A percentile compares a stretch with the other conserved stretches of the same genome.
These are phyloP conservation scores for Neolamprologus kungweensis DNA, from an alignment of 2,113 vertebrate species.

Conservation along the genomic window DNA sequence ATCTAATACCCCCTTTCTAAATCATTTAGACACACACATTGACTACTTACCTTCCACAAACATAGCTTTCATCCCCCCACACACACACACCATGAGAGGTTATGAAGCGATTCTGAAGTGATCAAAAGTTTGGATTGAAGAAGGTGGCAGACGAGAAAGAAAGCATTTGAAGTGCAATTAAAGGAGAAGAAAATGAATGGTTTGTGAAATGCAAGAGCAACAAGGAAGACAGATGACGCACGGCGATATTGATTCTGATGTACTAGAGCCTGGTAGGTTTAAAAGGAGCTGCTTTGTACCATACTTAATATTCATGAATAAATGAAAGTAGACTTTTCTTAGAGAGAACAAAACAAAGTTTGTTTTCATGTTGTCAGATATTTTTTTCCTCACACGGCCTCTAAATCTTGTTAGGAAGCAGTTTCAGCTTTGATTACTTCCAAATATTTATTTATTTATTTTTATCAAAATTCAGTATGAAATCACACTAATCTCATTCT, in stretches of 20 bases:
- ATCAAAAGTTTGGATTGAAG: neutral
- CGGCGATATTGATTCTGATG: neutral
- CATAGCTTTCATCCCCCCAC: neutral
- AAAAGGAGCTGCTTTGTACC: slow-evolving; percentile 20
- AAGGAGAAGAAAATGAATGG: neutral
- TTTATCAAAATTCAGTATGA: neutral
- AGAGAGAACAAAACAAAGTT: neutral
- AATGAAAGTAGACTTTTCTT: neutral
- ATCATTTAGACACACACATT: neutral
- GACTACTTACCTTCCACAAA: slow-evolving; percentile 33
- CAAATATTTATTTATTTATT: neutral
- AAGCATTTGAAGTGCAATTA: neutral
- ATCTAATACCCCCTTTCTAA: neutral
- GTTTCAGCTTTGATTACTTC: neutral
- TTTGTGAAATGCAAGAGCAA: neutral
- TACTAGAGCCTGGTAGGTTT: neutral
- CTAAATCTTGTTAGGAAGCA: neutral
- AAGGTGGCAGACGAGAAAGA: slow-evolving; percentile 2
- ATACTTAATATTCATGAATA: neutral
- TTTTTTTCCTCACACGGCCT: neutral
- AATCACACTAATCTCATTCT: neutral
- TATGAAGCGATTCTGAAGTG: slow-evolving; percentile 31
- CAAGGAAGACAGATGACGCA: neutral
- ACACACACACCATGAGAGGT: slow-evolving; percentile 25
- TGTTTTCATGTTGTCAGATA: neutral